Base-by-base conservation (phyloP, 2,888 invertebrate species). In the Agrochola litura region DNA sequence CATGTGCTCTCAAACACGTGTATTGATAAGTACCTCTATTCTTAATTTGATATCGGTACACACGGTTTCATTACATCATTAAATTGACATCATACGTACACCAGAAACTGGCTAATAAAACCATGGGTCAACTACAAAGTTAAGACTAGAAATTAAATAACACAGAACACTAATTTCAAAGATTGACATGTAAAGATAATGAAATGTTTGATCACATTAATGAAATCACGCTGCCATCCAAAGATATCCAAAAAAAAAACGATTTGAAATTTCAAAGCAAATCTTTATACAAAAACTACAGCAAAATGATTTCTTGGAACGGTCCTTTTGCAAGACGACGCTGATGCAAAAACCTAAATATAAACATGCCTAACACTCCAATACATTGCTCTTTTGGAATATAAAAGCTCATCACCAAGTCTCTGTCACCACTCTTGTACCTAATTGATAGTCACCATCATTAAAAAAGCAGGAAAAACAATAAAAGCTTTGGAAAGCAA, bases 221-320 rank as follows among this genome's bases (percentile, higher is more conserved):
- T 30, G 12, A 79, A 65, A 52, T 37, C 14, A 65, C 37, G 25
- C 30, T 66, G 1, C 14, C 43, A 76, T 66, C 19, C 30, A 12
- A 76, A 76, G 10, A 41, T 3, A 63, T 6, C 6, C 22, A 63
- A 72, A 76, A 65, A 73, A 72, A 58, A 72, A 58, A 68, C 3
- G 14, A 75, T 76, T 71, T 72, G 43, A 61, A 46, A 65, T 72
- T 76, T 73, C 52, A 56, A 83, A 83, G 22, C 30, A 66, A 65
- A 54, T 43, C 41, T 46, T 49, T 65, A 10, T 41, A 60, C 65
- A 84, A 83, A 81, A 83, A 81, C 74, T 70, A 75, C 63, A 67
- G 46, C 43, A 56, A 67, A 73, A 73, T 54, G 10, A 81, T 46
- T 85, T 85, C 85, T 85, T 37, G 58, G 83, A 81, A 85, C 16